A percentile compares a stretch with the other conserved stretches of the same genome.
phyloP scores from a whole-genome alignment of 2,113 vertebrate genomes.

The Turdus rufiventris region DNA sequence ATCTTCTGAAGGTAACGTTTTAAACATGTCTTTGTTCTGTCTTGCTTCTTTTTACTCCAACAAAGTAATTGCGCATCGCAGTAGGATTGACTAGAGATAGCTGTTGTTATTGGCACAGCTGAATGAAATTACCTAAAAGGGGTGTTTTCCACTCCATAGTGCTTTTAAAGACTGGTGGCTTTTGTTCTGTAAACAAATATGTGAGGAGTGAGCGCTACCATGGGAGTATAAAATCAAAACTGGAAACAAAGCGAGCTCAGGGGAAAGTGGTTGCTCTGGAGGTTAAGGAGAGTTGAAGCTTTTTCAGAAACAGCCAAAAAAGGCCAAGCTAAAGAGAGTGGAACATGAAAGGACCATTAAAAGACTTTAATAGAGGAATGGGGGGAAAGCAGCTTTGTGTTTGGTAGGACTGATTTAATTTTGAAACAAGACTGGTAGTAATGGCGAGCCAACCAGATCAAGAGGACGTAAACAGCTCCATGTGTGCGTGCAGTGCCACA shows the following conservation, averaged over 20 bases:
- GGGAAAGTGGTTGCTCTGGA: conserved; percentile 22
- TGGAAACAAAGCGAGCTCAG: conserved; percentile 19
- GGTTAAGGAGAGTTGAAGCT: not conserved
- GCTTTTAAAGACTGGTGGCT: conserved; percentile 47
- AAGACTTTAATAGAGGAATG: not conserved
- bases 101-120: conserved; percentile 52
- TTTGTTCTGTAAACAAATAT: conserved; percentile 63
- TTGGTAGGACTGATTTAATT: conserved; percentile 24
- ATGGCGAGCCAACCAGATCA: not conserved
- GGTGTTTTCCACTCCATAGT: conserved; percentile 37
- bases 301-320: conserved; percentile 14
- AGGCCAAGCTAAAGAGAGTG: not conserved
- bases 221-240: conserved; percentile 47
- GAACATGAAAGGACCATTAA: not conserved
- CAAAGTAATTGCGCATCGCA: conserved; percentile 28
- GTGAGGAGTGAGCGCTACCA: conserved; percentile 2
- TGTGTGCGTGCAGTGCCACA: not conserved
- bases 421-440: not conserved
- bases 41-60: conserved; percentile 32
- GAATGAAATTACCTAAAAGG: conserved; percentile 63
- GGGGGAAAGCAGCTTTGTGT: not conserved
- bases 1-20: conserved; percentile 29
- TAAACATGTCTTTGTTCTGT: conserved; percentile 25
- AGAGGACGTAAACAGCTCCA: not conserved
- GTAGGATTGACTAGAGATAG: conserved; percentile 53